Evolutionary conservation across 2,113 vertebrate species (phyloP).

Genomic region (Hydropotes inermis): DNA sequence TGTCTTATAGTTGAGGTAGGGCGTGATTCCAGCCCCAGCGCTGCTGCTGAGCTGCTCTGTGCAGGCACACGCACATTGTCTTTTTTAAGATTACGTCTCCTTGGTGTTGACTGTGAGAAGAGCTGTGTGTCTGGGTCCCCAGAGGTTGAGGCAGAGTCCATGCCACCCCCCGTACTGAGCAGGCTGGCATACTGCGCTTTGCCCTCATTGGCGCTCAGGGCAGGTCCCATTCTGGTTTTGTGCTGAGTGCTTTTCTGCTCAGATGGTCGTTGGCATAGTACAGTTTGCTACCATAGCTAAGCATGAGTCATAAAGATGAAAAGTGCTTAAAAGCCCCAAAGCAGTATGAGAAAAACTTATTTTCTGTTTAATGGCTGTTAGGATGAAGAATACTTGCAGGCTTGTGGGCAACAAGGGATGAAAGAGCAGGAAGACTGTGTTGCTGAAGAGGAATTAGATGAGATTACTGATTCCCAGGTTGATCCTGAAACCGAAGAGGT

Average conservation of each 20-base stretch:
- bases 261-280: not conserved
- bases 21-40: not conserved
- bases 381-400: slow-evolving; percentile 89
- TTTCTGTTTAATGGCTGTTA: slow-evolving; percentile 71
- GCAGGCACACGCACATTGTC: not conserved
- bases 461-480: slow-evolving; percentile 75
- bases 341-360: slow-evolving; percentile 36
- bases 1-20: not conserved
- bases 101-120: not conserved
- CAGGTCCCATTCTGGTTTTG: not conserved
- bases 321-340: not conserved
- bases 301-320: not conserved
- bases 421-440: slow-evolving; percentile 79
- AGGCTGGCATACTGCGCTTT: not conserved
- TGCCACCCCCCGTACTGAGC: rapidly evolving
- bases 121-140: not conserved
- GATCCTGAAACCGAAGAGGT: slow-evolving; percentile 89
- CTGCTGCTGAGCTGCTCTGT: not conserved
- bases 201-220: not conserved
- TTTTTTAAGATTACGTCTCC: not conserved
- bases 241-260: not conserved
- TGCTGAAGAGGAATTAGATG: slow-evolving; percentile 81
- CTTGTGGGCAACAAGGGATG: slow-evolving; percentile 78
- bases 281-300: not conserved
- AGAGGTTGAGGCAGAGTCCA: not conserved